A percentile compares a stretch with the other conserved stretches of the same genome.
Evolutionary conservation across 2,888 invertebrate species (phyloP).

Genomic region (Galerucella nymphaeae): DNA sequence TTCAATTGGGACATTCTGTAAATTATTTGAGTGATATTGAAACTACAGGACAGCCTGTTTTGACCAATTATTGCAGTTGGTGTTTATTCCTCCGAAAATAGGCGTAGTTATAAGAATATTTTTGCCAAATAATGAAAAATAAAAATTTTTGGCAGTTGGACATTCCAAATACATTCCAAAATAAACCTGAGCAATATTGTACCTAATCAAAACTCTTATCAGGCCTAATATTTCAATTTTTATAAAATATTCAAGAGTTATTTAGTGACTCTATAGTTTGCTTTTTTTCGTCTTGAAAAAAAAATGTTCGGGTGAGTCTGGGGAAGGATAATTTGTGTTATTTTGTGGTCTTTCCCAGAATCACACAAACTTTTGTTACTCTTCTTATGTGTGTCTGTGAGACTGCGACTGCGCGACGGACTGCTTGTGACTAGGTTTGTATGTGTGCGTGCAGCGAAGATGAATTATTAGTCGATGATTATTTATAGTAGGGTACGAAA

Average conservation of each 20-base stretch:
- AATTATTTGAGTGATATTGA: background rate
- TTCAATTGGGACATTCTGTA: background rate
- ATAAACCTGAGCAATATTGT: slow-evolving; percentile 57
- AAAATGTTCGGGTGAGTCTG: slow-evolving; percentile 37
- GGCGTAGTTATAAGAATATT: slow-evolving; percentile 12
- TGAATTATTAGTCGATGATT: slow-evolving; percentile 1
- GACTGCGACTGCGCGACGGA: background rate
- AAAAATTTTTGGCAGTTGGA: slow-evolving; percentile 36
- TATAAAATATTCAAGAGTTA: slow-evolving; percentile 49
- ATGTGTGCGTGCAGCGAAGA: background rate
- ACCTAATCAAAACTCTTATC: slow-evolving; percentile 54
- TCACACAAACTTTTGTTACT: slow-evolving; percentile 45
- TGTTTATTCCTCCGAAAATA: slow-evolving; percentile 8
- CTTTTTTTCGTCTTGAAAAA: slow-evolving; percentile 40
- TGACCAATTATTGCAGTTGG: background rate
- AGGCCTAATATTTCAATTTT: slow-evolving; percentile 57
- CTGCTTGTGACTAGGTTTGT: background rate
- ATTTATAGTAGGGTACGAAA: slow-evolving; percentile 7
- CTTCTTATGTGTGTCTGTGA: background rate
- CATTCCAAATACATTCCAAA: slow-evolving; percentile 60
- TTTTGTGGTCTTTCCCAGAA: slow-evolving; percentile 48
- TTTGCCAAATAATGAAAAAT: background rate
- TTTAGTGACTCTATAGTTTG: slow-evolving; percentile 48
- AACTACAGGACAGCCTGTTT: background rate
- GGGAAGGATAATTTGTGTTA: slow-evolving; percentile 43